These are phyloP conservation scores for Pardalotus punctatus DNA, from an alignment of 2,113 vertebrate species.

Conservation along the genomic window DNA sequence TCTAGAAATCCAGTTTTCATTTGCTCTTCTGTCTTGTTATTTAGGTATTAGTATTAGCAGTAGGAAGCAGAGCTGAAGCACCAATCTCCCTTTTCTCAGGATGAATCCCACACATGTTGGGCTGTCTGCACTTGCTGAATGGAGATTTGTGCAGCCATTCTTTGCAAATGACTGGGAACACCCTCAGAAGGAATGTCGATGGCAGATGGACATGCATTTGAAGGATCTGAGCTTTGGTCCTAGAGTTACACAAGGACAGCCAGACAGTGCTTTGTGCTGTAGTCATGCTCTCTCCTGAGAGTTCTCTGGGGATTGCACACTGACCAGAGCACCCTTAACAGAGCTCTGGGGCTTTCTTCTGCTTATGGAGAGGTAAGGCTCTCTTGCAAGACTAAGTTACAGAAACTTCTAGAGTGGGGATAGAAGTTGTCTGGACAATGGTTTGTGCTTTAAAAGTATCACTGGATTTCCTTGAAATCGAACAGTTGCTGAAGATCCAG, in stretches of 20 bases:
- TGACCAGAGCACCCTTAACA: neutral
- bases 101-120: rapidly evolving
- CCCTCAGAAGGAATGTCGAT: rapidly evolving
- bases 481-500: neutral
- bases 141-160: neutral
- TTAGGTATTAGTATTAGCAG: neutral
- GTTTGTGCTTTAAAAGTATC: neutral
- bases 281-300: neutral
- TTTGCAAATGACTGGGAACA: neutral
- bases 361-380: neutral
- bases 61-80: neutral
- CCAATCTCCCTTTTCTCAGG: neutral
- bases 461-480: neutral
- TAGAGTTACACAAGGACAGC: neutral
- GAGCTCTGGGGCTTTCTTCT: neutral
- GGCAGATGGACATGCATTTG: neutral
- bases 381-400: neutral
- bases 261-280: neutral
- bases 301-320: neutral
- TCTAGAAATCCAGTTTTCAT: neutral
- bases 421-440: neutral
- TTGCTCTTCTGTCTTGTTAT: neutral
- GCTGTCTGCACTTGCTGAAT: neutral
- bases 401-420: neutral
- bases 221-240: neutral